Evolutionary conservation across 2,888 invertebrate species (phyloP).

Genomic region (Melanchra persicariae): DNA sequence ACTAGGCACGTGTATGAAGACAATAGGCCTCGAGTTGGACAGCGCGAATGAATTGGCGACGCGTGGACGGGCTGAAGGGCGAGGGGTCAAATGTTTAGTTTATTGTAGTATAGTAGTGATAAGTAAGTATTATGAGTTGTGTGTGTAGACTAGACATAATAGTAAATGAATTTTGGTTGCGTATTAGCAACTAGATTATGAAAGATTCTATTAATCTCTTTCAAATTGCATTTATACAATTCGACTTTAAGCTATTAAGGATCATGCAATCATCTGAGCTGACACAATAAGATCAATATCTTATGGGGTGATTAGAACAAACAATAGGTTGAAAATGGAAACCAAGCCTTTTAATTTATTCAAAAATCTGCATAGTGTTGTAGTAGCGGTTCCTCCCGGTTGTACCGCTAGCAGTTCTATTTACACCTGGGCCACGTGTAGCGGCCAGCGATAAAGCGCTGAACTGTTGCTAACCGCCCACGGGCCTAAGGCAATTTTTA

Average conservation of each 20-base stretch:
- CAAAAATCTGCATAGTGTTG: background rate
- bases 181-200: too few relatives aligned
- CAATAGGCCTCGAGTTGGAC: constrained; percentile 14
- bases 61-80: background rate
- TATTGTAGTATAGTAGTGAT: background rate
- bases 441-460: constrained; percentile 27
- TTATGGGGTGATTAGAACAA: background rate
- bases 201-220: background rate
- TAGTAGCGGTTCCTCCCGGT: constrained; percentile 5
- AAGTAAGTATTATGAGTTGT: background rate
- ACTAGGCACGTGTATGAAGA: constrained; percentile 24
- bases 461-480: constrained; percentile 48
- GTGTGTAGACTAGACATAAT: background rate
- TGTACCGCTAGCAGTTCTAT: constrained; percentile 26
- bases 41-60: constrained; percentile 13
- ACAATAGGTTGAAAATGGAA: too few relatives aligned
- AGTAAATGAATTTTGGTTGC: background rate
- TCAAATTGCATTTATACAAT: too few relatives aligned
- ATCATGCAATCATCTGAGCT: background rate
- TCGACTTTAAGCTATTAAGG: background rate
- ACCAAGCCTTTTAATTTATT: constrained; percentile 12
- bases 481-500: constrained; percentile 22
- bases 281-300: background rate
- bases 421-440: constrained; percentile 43
- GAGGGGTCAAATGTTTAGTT: constrained; percentile 1